Evolutionary conservation across 2,888 invertebrate genomes (phyloP).

Genomic region (Machimus atricapillus): DNA sequence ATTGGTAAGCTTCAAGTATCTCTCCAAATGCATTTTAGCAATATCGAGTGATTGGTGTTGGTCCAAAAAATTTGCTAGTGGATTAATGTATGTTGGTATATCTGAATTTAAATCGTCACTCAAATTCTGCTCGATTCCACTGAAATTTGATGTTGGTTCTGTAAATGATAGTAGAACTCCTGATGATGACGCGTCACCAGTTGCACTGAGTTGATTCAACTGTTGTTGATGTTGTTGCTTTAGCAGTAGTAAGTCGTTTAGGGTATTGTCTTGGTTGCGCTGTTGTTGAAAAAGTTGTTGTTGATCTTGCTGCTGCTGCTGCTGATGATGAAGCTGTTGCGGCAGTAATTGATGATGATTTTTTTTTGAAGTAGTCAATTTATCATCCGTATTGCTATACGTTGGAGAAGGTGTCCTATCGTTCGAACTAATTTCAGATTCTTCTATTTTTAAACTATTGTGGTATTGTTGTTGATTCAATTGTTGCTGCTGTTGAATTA

Average conservation of each 20-base stretch:
- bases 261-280: not conserved
- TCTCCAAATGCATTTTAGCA: slow-evolving; percentile 58
- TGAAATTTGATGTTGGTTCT: not conserved
- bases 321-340: not conserved
- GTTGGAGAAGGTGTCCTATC: slow-evolving; percentile 43
- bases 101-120: slow-evolving; percentile 30
- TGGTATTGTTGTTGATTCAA: not conserved
- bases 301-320: not conserved
- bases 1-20: slow-evolving; percentile 54
- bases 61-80: slow-evolving; percentile 53
- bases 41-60: slow-evolving; percentile 57
- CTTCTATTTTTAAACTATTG: slow-evolving; percentile 19
- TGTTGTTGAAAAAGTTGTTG: slow-evolving; percentile 29
- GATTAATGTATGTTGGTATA: slow-evolving; percentile 49
- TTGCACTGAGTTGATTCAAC: not conserved
- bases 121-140: not conserved
- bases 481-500: slow-evolving; percentile 39
- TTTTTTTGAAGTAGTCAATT: slow-evolving; percentile 4
- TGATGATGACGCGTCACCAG: not conserved
- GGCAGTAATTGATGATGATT: not conserved
- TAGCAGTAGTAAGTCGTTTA: slow-evolving; percentile 10
- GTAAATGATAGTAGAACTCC: not conserved
- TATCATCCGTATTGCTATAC: slow-evolving; percentile 16
- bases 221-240: slow-evolving; percentile 42
- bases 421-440: slow-evolving; percentile 42